Base-by-base conservation (phyloP, 2,797 vertebrate species). In the Ptychobarbus kaznakovi region DNA sequence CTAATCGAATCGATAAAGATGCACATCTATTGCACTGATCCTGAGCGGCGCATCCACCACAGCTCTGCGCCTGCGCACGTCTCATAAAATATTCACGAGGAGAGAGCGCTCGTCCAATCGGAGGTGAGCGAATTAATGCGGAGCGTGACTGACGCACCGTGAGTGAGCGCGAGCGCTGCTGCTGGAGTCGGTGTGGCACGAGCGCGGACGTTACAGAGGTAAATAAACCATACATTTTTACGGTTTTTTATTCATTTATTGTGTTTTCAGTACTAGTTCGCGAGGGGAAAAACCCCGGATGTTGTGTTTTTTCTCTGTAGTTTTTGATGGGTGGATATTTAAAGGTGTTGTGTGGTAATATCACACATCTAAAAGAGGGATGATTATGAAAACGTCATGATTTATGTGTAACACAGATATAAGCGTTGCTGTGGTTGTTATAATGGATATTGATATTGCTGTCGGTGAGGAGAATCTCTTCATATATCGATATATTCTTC, bases 111-210 rank as follows among this genome's bases (percentile, higher is more conserved):
- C 49, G 49, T 65, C 0, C 32, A 38, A 86, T 81, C 86, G 22
- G 86, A 89, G 81, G 38, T 90, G 90, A 93, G 63, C 90, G 91
- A 91, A 91, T 89, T 83, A 90, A 89, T 87, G 75, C 91, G 73
- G 86, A 90, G 93, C 95, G 90, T 92, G 93, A 95, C 95, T 92
- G 93, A 95, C 95, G 94, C 95, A 94, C 91, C 93, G 93, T 89
- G 90, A 78, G 93, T 89, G 90, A 78, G 53, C 81, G 89, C 90
- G 88, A 90, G 90, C 89, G 91, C 69, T 78, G 81, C 65, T 53
- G 83, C 85, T 88, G 82, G 84, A 78, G 82, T 86, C 85, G 69
- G 87, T 87, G 90, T 86, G 87, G 88, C 87, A 85, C 86, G 86
- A 87, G 88, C 85, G 80, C 84, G 75, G 76, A 42, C 63, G 53